Evolutionary conservation across 2,113 vertebrate species (phyloP).

Genomic region (Cyprinus carpio): DNA sequence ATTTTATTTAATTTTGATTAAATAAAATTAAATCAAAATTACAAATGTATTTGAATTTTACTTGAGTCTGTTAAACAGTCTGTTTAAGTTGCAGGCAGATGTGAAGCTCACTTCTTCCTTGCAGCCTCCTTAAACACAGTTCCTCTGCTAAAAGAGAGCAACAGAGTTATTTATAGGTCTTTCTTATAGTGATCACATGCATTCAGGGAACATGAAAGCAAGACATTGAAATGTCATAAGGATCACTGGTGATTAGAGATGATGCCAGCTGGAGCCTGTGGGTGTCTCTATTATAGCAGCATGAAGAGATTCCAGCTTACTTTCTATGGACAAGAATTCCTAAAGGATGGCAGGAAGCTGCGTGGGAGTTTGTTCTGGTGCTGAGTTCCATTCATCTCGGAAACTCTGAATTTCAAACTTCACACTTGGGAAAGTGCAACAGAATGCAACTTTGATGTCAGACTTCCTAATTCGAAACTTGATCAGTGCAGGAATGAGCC

Average conservation of each 20-base stretch:
- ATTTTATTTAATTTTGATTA: too few relatives aligned
- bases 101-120: constrained; percentile 20
- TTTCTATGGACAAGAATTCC: not conserved
- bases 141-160: constrained; percentile 1
- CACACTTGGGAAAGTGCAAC: not conserved
- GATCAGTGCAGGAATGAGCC: not conserved
- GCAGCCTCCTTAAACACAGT: not conserved
- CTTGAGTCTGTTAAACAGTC: not conserved
- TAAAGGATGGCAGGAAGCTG: not conserved
- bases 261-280: constrained; percentile 30
- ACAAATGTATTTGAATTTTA: too few relatives aligned
- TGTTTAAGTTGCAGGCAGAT: constrained; percentile 17
- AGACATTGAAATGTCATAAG: constrained; percentile 67
- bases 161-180: constrained; percentile 67
- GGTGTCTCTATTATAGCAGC: constrained; percentile 11
- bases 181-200: constrained; percentile 13
- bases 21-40: too few relatives aligned
- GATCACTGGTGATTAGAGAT: constrained; percentile 47
- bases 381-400: not conserved
- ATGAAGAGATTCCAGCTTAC: not conserved
- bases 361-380: constrained; percentile 41
- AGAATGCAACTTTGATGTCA: not conserved
- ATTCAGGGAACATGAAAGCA: constrained; percentile 54
- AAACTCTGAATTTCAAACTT: not conserved
- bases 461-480: not conserved